Conservation (phyloP, 2,113 vertebrate species). For the Triplophysa siluroides region DNA sequence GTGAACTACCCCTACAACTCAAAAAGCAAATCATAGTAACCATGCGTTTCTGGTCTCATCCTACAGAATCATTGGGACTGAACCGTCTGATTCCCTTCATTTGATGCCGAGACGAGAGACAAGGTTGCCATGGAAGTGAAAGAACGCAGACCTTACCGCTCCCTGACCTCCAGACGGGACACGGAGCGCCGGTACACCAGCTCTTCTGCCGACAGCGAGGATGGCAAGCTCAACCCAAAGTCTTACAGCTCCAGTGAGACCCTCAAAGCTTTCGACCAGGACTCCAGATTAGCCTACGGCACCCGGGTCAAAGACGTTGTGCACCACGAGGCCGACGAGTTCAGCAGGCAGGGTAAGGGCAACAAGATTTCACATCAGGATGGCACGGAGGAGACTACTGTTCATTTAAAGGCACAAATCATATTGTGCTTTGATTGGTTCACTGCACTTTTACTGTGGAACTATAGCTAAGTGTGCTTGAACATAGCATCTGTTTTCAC, state of each 20-base stretch:
- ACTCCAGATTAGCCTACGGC: slow-evolving; percentile 83
- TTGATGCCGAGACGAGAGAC: slow-evolving; percentile 80
- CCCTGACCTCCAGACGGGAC: slow-evolving; percentile 89
- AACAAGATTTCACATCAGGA: not conserved
- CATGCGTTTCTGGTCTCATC: not conserved
- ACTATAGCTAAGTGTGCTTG: no score
- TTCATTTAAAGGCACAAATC: not conserved
- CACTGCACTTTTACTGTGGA: no score
- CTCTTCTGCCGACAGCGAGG: slow-evolving; percentile 92
- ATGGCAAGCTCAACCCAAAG: slow-evolving; percentile 86
- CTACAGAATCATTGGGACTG: slow-evolving; percentile 73
- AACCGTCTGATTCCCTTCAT: slow-evolving; percentile 63
- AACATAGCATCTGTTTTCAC: no score
- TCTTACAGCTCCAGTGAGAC: slow-evolving; percentile 99
- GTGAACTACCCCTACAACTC: not conserved
- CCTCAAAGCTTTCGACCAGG: slow-evolving; percentile 97
- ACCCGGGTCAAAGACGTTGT: slow-evolving; percentile 91
- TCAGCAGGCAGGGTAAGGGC: slow-evolving; percentile 83
- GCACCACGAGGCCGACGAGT: slow-evolving; percentile 92
- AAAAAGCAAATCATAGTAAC: not conserved
- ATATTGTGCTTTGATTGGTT: no score
- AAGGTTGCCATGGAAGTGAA: slow-evolving; percentile 92
- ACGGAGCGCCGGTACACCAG: slow-evolving; percentile 92
- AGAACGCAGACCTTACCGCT: slow-evolving; percentile 95
- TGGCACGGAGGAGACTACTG: not conserved